phyloP scores from a whole-genome alignment of 1,140 invertebrate species.

The Drosophila nigrodunni region DNA sequence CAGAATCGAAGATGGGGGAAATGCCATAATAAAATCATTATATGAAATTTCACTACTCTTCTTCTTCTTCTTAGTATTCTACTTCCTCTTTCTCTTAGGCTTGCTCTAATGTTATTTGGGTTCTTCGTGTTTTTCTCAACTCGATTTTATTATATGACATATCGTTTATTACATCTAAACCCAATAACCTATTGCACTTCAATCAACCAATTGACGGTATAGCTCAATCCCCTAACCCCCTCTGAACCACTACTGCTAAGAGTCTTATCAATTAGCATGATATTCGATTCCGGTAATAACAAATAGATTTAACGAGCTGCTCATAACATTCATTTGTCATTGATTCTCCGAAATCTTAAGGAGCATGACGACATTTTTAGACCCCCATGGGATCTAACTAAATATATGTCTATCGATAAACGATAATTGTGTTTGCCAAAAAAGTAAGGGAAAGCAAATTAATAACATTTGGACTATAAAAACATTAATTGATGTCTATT shows the following conservation, averaged over 20 bases:
- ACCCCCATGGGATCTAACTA: background rate
- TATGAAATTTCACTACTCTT: conserved; percentile 49
- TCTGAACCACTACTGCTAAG: background rate
- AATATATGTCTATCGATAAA: conserved; percentile 6
- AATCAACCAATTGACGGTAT: conserved; percentile 44
- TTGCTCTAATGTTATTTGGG: conserved; percentile 27
- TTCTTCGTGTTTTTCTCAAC: conserved; percentile 18
- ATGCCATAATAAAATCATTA: conserved; percentile 67
- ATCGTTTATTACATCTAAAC: conserved; percentile 52
- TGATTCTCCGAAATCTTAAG: conserved; percentile 24
- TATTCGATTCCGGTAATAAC: conserved; percentile 11
- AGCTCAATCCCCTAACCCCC: background rate
- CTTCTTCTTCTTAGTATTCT: background rate
- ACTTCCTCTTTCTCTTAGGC: background rate
- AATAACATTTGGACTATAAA: conserved; percentile 11
- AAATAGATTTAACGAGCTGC: conserved; percentile 38
- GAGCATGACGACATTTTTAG: conserved; percentile 22
- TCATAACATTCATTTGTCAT: conserved; percentile 50
- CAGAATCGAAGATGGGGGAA: background rate
- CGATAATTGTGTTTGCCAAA: conserved; percentile 5
- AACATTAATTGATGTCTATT: conserved; percentile 3
- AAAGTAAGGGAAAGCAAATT: background rate
- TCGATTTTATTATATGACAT: conserved; percentile 56
- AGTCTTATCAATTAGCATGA: conserved; percentile 39
- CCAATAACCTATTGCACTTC: conserved; percentile 44